Evolutionary conservation across 2,888 invertebrate genomes (phyloP), one percentile per base, ranked within the genome.

Genomic region (Apamea monoglypha): DNA sequence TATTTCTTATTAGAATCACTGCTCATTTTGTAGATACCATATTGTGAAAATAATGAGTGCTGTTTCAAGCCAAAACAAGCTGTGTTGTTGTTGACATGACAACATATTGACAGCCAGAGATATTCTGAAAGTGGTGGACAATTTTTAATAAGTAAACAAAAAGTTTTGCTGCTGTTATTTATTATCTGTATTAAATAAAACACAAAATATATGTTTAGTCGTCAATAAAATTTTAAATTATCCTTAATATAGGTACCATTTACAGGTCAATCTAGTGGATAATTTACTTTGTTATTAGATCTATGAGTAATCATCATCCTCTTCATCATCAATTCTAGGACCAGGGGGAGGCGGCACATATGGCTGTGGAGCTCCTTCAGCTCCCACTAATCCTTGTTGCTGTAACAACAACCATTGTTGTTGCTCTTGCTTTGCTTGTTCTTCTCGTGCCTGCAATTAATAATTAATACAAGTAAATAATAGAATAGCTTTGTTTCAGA

Each of bases 371-470:
- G 90, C 86, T 25, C 95, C 96, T 63, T 96, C 96, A 16, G 94
- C 89, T 0, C 95, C 95, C 5, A 93, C 93, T 29, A 96, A 84
- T 1, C 96, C 96, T 87, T 96, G 96, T 82, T 96, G 97, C 85
- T 99, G 99, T 91, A 99, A 96, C 89, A 98, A 98, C 87, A 98
- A 97, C 99, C 99, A 99, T 92, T 99, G 99, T 89, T 99, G 99
- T 91, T 99, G 99, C 84, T 99, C 98, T 87, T 98, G 98, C 78
- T 98, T 98, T 12, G 99, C 99, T 95, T 99, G 99, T 94, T 99
- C 98, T 93, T 99, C 99, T 84, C 99, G 97, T 4, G 99, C 99
- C 97, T 97, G 89, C 18, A 86, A 73, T 29, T 74, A 25, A 14
- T 21, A 83, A 76, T 75, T 16, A 72, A 36, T 12, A 47, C 14